Evolutionary conservation across 2,888 invertebrate species (phyloP).

Genomic region (Melinaea menophilus): DNA sequence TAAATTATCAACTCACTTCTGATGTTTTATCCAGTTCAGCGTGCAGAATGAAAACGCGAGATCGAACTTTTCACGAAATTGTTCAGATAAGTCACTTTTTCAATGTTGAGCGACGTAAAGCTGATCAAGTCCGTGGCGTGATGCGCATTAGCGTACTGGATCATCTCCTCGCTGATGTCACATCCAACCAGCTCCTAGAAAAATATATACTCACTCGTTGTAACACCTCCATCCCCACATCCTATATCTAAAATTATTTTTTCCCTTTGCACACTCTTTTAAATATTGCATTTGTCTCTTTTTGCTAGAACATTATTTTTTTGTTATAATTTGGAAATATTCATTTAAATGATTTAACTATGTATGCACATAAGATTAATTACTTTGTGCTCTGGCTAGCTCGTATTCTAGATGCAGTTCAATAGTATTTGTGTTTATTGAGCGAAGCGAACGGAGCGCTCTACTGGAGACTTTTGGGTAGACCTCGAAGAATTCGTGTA

Average conservation of each 20-base stretch:
- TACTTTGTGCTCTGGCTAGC: slow-evolving; percentile 46
- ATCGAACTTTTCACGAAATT: slow-evolving; percentile 75
- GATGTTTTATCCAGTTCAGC: slow-evolving; percentile 87
- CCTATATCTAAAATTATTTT: slow-evolving; percentile 83
- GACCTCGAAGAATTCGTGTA: too few relatives aligned
- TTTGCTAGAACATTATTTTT: slow-evolving; percentile 83
- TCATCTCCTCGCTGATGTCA: slow-evolving; percentile 85
- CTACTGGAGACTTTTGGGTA: too few relatives aligned
- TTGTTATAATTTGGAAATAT: slow-evolving; percentile 83
- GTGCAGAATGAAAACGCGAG: slow-evolving; percentile 88
- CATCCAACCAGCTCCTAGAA: slow-evolving; percentile 77
- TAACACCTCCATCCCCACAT: slow-evolving; percentile 83
- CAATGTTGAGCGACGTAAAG: slow-evolving; percentile 80
- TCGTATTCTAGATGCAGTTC: too few relatives aligned
- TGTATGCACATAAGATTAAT: slow-evolving; percentile 26
- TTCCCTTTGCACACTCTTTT: slow-evolving; percentile 77
- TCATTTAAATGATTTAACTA: slow-evolving; percentile 47
- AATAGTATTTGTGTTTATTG: slow-evolving; percentile 39
- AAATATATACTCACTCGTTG: slow-evolving; percentile 79
- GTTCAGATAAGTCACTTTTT: slow-evolving; percentile 64
- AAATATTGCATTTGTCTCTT: slow-evolving; percentile 76
- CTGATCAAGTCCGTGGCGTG: slow-evolving; percentile 65
- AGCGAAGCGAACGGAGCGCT: slow-evolving; percentile 50
- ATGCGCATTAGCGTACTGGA: slow-evolving; percentile 79
- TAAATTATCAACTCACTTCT: slow-evolving; percentile 72